Percentiles rank a stretch among this genome's conserved stretches.
phyloP scores from a whole-genome alignment of 2,797 vertebrate genomes.

The Xenops minutus region DNA sequence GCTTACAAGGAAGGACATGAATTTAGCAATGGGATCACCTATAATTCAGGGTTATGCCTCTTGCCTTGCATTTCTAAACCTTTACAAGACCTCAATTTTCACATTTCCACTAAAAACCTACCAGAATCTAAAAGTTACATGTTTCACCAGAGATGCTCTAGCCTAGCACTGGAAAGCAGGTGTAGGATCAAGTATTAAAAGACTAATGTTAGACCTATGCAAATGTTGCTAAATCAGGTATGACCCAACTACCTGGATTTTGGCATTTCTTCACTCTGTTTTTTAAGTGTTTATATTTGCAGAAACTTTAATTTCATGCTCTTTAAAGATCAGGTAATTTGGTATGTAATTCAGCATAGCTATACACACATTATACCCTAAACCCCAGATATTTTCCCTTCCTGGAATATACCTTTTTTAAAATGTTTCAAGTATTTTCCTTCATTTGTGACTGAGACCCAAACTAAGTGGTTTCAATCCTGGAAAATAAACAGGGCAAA shows the following conservation, averaged over 20 bases:
- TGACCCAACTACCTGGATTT: neutral
- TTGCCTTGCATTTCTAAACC: neutral
- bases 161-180: neutral
- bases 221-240: neutral
- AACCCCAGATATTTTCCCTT: neutral
- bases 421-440: neutral
- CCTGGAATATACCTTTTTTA: neutral
- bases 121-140: neutral
- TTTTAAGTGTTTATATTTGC: neutral
- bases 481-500: neutral
- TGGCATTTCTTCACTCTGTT: neutral
- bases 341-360: neutral
- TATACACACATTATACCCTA: neutral
- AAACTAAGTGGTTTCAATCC: neutral
- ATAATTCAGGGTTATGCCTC: neutral
- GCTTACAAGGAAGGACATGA: neutral
- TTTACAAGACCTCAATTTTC: neutral
- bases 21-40: neutral
- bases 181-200: neutral
- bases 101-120: neutral
- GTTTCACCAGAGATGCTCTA: neutral
- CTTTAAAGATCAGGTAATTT: neutral
- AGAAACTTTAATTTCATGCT: neutral
- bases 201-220: neutral
- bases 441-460: neutral